phyloP scores from a whole-genome alignment of 1,140 invertebrate genomes.

The Samia ricini region DNA sequence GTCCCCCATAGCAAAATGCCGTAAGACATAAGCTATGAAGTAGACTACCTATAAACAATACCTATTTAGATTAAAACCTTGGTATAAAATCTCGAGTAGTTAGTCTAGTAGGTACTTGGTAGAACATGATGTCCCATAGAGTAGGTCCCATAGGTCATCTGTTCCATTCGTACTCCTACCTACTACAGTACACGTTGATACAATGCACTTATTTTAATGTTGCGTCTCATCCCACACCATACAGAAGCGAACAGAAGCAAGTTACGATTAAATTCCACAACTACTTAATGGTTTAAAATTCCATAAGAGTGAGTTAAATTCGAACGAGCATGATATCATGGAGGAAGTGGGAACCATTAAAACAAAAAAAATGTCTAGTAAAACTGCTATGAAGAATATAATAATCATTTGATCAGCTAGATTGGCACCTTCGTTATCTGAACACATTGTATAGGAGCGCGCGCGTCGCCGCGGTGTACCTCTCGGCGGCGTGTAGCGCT shows the following conservation, averaged over 20 bases:
- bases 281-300: not conserved
- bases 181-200: no score
- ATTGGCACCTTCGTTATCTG: conserved; percentile 43
- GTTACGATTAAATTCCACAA: not conserved
- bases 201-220: no score
- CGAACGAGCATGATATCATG: not conserved
- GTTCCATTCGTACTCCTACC: no score
- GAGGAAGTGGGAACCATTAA: conserved; percentile 19
- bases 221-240: no score
- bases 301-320: not conserved
- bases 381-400: conserved; percentile 43
- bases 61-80: no score
- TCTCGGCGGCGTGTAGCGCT: conserved; percentile 14
- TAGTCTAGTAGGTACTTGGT: no score
- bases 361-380: conserved; percentile 23
- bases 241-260: not conserved
- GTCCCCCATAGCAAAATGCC: no score
- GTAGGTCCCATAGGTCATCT: no score
- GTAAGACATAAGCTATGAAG: no score
- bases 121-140: no score
- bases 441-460: conserved; percentile 37
- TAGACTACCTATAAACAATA: no score
- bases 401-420: conserved; percentile 40
- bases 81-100: no score
- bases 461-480: conserved; percentile 7